Evolutionary conservation across 2,113 vertebrate species (phyloP).

Genomic region (Apteryx owenii): DNA sequence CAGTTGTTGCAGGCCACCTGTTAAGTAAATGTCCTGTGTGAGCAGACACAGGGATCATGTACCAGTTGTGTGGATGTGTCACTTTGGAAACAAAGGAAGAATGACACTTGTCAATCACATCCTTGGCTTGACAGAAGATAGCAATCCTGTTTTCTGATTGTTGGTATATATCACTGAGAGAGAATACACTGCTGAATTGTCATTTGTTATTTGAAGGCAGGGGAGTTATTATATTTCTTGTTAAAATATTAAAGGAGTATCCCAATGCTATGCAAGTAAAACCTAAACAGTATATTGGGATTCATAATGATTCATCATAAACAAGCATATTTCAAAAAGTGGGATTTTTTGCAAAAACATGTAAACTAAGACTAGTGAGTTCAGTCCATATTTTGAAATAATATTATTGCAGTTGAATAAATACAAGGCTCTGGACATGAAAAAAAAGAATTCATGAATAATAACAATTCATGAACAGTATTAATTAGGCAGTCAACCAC

Average conservation of each 20-base stretch:
- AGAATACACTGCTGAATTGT: background rate
- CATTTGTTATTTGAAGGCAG: background rate
- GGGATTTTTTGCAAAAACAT: background rate
- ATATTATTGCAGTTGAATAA: background rate
- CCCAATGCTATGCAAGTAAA: background rate
- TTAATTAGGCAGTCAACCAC: background rate
- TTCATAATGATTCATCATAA: background rate
- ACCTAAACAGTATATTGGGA: background rate
- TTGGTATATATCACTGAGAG: background rate
- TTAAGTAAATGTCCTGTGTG: background rate
- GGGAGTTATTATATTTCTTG: background rate
- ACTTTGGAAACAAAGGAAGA: background rate
- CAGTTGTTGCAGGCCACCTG: background rate
- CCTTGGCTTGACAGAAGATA: background rate
- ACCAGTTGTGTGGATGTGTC: background rate
- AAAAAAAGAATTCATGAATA: background rate
- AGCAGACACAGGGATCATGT: background rate
- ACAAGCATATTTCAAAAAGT: background rate
- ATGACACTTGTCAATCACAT: background rate
- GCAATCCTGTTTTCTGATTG: background rate
- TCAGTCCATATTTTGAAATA: background rate
- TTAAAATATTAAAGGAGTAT: background rate
- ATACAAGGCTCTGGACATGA: background rate
- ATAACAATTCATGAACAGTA: background rate
- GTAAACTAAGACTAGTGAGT: background rate